Evolutionary conservation across 2,888 invertebrate species (phyloP).

Genomic region (Tiphia femorata): DNA sequence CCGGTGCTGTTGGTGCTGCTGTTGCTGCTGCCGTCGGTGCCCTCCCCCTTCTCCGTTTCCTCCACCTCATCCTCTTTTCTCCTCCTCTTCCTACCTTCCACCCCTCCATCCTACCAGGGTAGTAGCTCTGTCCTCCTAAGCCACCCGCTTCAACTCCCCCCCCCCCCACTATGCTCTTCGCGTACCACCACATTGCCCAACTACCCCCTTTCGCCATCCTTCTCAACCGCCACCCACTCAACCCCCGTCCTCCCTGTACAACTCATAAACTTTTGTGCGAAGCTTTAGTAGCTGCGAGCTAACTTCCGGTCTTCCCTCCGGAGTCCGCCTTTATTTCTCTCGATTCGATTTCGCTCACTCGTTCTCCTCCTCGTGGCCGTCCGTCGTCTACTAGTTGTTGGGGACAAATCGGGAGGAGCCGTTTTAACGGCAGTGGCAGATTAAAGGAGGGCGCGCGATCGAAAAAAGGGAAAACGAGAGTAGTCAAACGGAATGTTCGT

Average conservation of each 20-base stretch:
- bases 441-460: no score
- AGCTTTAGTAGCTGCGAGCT: slow-evolving; percentile 61
- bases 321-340: slow-evolving; percentile 49
- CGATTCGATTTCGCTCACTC: no score
- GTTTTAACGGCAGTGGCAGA: no score
- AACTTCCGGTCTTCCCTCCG: slow-evolving; percentile 60
- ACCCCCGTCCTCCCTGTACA: slow-evolving; percentile 47
- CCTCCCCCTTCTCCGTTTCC: slow-evolving; percentile 24
- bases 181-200: slow-evolving; percentile 43
- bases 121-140: slow-evolving; percentile 18
- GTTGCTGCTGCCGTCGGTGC: slow-evolving; percentile 19
- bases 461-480: no score
- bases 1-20: slow-evolving; percentile 18
- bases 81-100: slow-evolving; percentile 25
- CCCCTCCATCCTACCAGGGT: no score
- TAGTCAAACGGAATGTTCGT: no score
- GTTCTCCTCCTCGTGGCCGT: no score
- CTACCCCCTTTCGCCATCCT: slow-evolving; percentile 43
- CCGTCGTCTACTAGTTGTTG: no score
- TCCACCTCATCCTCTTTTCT: slow-evolving; percentile 20
- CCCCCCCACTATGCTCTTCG: slow-evolving; percentile 18
- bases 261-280: slow-evolving; percentile 65
- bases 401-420: no score
- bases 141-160: slow-evolving; percentile 26
- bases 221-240: slow-evolving; percentile 48